These are phyloP conservation scores for Dolomedes plantarius DNA, from an alignment of 2,888 invertebrate species.

Conservation along the genomic window DNA sequence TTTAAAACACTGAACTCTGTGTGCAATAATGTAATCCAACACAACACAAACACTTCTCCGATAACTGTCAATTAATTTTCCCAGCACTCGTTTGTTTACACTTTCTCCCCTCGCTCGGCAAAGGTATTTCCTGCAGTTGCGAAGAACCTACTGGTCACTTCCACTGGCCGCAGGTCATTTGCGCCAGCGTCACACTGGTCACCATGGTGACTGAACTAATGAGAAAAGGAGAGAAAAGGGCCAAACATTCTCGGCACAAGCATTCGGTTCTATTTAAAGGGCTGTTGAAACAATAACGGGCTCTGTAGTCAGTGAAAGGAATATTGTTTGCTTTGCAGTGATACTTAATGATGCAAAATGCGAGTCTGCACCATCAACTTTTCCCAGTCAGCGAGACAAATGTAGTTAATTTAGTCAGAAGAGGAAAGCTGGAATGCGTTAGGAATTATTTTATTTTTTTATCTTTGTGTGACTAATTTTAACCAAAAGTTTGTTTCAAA, in stretches of 20 bases:
- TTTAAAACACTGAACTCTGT: no score
- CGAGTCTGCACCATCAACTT: no score
- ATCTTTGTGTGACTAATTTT: no score
- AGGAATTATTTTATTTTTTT: no score
- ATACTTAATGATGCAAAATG: neutral
- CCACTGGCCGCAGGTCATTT: slow-evolving; percentile 1
- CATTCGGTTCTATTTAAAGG: neutral
- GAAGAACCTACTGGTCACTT: slow-evolving; percentile 1
- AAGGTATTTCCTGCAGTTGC: neutral
- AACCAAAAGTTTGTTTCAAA: no score
- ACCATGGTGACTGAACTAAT: neutral
- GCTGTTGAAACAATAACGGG: neutral
- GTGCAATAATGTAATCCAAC: no score
- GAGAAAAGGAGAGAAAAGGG: neutral
- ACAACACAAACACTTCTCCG: no score
- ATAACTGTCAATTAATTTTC: no score
- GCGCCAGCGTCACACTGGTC: neutral
- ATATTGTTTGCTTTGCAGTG: neutral
- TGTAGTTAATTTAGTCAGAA: no score
- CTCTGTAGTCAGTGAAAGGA: neutral
- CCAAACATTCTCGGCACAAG: neutral
- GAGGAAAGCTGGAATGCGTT: no score
- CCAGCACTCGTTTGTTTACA: neutral
- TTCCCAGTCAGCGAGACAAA: no score
- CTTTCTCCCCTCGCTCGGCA: neutral